Evolutionary conservation across 2,797 vertebrate genomes (phyloP), one percentile per base, ranked within the genome.

Genomic region (Apogon hyalosoma): DNA sequence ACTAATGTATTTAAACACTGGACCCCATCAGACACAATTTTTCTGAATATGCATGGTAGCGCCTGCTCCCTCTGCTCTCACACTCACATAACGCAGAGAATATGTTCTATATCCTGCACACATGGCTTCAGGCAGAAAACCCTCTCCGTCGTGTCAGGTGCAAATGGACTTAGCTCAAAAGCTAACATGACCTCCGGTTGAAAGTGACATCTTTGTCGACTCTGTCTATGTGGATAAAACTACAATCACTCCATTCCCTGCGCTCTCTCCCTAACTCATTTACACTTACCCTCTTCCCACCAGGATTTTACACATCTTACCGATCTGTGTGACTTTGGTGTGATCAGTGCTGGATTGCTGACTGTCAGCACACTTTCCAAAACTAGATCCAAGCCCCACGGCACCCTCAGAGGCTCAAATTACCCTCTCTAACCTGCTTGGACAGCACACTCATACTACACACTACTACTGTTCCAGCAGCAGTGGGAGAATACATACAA

Each of bases 311-410:
- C 88, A 88, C 88, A 87, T 92, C 88, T 86, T 83, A 80, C 75
- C 51, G 78, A 88, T 90, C 87, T 78, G 69, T 90, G 86, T 66
- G 77, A 89, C 83, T 88, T 76, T 79, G 78, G 79, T 88, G 90
- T 78, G 88, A 89, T 84, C 87, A 75, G 88, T 80, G 72, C 71
- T 46, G 59, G 83, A 89, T 86, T 86, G 85, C 89, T 91, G 88
- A 91, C 90, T 86, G 88, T 91, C 89, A 89, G 89, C 85, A 87
- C 83, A 89, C 72, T 67, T 85, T 87, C 84, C 82, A 88, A 91
- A 84, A 85, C 85, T 77, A 89, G 79, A 88, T 80, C 79, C 73
- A 68, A 80, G 73, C 63, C 79, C 75, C 68, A 69, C 40, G 46
- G 79, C 82, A 42, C 76, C 78, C 79, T 85, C 71, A 46, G 69